Evolutionary conservation across 2,113 vertebrate species (phyloP).

Genomic region (Tetrax tetrax): DNA sequence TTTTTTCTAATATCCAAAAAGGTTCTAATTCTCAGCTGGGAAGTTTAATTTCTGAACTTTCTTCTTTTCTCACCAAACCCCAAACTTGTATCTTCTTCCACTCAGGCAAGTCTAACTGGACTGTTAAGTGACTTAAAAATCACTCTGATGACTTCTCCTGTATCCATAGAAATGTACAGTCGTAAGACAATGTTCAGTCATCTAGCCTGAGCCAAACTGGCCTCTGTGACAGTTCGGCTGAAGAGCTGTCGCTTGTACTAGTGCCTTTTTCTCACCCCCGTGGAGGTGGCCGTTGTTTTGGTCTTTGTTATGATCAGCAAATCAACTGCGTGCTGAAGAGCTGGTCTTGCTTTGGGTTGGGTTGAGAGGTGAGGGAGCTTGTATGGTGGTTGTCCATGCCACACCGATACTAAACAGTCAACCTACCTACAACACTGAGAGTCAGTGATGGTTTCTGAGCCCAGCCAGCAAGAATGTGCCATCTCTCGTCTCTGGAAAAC

Average conservation of each 20-base stretch:
- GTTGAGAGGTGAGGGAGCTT: neutral
- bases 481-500: neutral
- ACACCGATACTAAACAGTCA: too few relatives aligned
- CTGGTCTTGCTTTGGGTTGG: neutral
- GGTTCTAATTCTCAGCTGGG: neutral
- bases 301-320: neutral
- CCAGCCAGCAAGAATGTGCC: neutral
- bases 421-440: rapidly evolving
- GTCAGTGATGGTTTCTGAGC: neutral
- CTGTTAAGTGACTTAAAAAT: neutral
- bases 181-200: neutral
- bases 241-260: neutral
- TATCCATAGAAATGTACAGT: neutral
- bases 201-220: neutral
- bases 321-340: neutral
- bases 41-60: neutral
- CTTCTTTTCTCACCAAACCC: neutral
- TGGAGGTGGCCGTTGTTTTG: neutral
- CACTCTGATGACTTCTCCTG: neutral
- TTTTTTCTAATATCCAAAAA: neutral
- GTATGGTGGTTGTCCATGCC: rapidly evolving
- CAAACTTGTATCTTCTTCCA: neutral
- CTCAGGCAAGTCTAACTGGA: neutral
- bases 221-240: neutral
- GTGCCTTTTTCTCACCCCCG: neutral